A percentile compares a stretch with the other conserved stretches of the same genome.
Conservation (phyloP, 1,140 invertebrate genomes). For the Papilio helenus region DNA sequence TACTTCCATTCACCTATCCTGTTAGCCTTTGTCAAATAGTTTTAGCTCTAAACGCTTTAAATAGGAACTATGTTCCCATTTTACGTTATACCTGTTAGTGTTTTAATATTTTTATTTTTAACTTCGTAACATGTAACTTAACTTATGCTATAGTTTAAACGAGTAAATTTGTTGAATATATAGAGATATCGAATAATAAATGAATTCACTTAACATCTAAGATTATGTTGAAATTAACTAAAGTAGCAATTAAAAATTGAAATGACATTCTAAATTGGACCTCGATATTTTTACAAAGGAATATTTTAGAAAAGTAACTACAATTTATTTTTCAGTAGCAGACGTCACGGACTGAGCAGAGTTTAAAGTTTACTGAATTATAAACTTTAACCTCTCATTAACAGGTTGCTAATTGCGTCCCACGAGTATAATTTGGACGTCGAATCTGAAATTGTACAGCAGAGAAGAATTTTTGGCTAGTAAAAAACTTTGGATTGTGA, state of each 20-base stretch:
- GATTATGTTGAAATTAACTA: no score
- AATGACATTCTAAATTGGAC: no score
- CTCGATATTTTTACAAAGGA: not conserved
- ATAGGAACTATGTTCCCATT: not conserved
- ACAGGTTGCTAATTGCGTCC: constrained; percentile 15
- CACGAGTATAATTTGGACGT: not conserved
- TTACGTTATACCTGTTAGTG: not conserved
- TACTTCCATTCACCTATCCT: constrained; percentile 16
- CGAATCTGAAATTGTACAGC: not conserved
- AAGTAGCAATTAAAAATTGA: no score
- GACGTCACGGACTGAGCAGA: not conserved
- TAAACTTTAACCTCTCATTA: constrained; percentile 13
- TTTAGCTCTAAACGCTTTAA: constrained; percentile 12
- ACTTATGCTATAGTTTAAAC: not conserved
- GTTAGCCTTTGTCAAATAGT: constrained; percentile 8
- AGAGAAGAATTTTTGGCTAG: not conserved
- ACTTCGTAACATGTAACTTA: not conserved
- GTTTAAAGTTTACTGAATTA: not conserved
- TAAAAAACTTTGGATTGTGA: not conserved
- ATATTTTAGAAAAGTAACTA: not conserved
- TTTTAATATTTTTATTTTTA: not conserved
- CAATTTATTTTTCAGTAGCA: not conserved
- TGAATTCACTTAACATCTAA: no score
- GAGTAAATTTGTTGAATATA: no score
- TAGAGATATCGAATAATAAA: no score